These are phyloP conservation scores for Lasioglossum calceatum DNA, from an alignment of 2,888 invertebrate genomes.

Conservation along the genomic window DNA sequence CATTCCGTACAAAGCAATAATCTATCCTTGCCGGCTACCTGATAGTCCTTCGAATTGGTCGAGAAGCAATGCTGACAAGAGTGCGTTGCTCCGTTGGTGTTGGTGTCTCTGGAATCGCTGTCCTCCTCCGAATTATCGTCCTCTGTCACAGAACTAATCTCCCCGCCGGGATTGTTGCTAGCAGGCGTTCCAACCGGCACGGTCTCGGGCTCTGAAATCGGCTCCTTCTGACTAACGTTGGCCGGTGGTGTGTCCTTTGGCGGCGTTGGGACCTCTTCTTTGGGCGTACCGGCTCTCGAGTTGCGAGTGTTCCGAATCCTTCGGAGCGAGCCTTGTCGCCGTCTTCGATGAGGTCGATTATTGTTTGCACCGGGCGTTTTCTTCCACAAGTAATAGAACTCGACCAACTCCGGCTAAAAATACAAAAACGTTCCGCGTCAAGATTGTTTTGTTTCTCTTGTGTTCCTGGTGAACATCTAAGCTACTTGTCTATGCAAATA, in stretches of 20 bases:
- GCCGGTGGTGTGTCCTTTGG: constrained; percentile 77
- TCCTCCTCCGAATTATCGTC: constrained; percentile 98
- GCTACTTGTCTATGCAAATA: not conserved
- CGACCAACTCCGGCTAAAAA: constrained; percentile 95
- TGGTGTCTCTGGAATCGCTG: constrained; percentile 95
- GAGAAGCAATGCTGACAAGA: constrained; percentile 91
- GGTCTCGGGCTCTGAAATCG: constrained; percentile 83
- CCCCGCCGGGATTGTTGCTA: constrained; percentile 84
- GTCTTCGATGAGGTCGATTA: constrained; percentile 96
- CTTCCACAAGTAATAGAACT: constrained; percentile 99
- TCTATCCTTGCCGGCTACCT: constrained; percentile 88
- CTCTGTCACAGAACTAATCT: constrained; percentile 91
- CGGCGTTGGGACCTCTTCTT: constrained; percentile 89
- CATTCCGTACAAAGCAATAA: constrained; percentile 91
- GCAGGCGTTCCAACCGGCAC: constrained; percentile 78
- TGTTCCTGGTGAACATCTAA: not conserved
- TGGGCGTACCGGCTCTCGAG: constrained; percentile 92
- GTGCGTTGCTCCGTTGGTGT: constrained; percentile 82
- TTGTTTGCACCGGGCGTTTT: constrained; percentile 99
- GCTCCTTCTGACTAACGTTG: constrained; percentile 75
- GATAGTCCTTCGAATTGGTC: constrained; percentile 86
- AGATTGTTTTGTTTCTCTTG: not conserved
- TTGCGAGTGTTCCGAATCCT: constrained; percentile 95
- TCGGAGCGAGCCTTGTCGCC: constrained; percentile 94
- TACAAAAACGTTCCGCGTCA: constrained; percentile 14